Evolutionary conservation across 2,113 vertebrate genomes (phyloP).

Genomic region (Mohoua ochrocephala): DNA sequence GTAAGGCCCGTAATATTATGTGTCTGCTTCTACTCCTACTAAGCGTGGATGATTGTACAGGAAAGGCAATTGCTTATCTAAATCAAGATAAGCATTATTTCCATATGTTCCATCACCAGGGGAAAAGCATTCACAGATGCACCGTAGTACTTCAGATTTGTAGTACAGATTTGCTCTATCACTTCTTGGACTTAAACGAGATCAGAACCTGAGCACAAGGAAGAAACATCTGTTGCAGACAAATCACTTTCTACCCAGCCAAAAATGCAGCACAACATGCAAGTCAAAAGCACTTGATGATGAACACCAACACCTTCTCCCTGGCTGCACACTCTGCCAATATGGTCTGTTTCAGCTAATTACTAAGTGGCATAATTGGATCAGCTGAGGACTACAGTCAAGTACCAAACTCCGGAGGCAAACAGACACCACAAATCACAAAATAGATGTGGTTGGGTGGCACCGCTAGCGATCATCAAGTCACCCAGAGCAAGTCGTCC

Average conservation of each 20-base stretch:
- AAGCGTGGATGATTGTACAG: background rate
- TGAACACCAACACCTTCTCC: slow-evolving; percentile 4
- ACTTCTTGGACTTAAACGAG: background rate
- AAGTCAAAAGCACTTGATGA: background rate
- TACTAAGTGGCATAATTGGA: background rate
- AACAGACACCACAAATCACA: fast-evolving
- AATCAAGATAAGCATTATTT: slow-evolving; percentile 48
- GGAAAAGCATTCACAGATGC: slow-evolving; percentile 34
- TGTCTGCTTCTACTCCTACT: slow-evolving; percentile 28
- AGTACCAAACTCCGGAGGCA: background rate
- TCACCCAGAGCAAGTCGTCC: background rate
- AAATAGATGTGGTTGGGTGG: fast-evolving
- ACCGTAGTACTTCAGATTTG: slow-evolving; percentile 25
- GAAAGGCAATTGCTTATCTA: slow-evolving; percentile 49
- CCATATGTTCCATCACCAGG: slow-evolving; percentile 35
- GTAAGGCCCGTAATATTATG: background rate
- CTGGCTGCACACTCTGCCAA: background rate
- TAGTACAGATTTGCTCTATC: slow-evolving; percentile 29
- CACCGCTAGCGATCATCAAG: background rate
- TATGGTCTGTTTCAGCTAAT: background rate
- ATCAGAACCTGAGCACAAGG: slow-evolving; percentile 13
- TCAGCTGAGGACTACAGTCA: background rate
- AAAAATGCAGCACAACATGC: background rate
- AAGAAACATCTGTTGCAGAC: slow-evolving; percentile 30
- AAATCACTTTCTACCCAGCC: background rate